These are phyloP conservation scores for Rhingia rostrata DNA, from an alignment of 2,888 invertebrate species.

Conservation along the genomic window DNA sequence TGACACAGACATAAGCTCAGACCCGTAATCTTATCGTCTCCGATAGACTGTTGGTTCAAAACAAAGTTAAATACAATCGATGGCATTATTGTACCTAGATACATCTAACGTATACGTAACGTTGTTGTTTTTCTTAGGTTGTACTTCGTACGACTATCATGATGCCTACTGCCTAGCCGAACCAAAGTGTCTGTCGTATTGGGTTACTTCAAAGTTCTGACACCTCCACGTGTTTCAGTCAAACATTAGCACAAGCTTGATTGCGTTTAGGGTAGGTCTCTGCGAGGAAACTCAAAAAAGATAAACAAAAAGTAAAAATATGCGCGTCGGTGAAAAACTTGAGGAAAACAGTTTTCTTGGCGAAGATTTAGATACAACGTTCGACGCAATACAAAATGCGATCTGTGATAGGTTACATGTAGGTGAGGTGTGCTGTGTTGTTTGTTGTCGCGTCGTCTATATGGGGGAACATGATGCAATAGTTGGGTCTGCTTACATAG, in stretches of 20 bases:
- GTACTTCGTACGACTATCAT: neutral
- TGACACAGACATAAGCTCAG: slow-evolving; percentile 2
- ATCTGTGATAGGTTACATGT: no score
- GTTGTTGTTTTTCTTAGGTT: slow-evolving; percentile 6
- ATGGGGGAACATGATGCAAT: slow-evolving; percentile 36
- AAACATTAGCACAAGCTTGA: neutral
- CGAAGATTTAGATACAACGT: neutral
- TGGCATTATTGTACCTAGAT: neutral
- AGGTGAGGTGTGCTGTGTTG: slow-evolving; percentile 3
- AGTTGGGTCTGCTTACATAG: slow-evolving; percentile 30
- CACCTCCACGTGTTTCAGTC: slow-evolving; percentile 19
- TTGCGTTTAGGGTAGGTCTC: slow-evolving; percentile 30
- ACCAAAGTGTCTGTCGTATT: slow-evolving; percentile 4
- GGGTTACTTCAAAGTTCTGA: slow-evolving; percentile 7
- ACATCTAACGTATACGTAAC: slow-evolving; percentile 1
- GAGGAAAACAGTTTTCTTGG: slow-evolving; percentile 11
- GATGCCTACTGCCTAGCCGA: neutral
- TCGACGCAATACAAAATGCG: neutral
- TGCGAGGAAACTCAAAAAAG: neutral
- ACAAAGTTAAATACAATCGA: slow-evolving; percentile 17
- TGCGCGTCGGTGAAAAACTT: neutral
- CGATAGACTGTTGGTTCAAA: slow-evolving; percentile 6
- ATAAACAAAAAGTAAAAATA: neutral
- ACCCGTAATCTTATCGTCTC: slow-evolving; percentile 37
- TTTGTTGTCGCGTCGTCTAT: neutral